Percentiles rank a stretch among this genome's conserved stretches.
These are phyloP conservation scores for Platalea minor DNA, from an alignment of 2,797 vertebrate species.

Conservation along the genomic window DNA sequence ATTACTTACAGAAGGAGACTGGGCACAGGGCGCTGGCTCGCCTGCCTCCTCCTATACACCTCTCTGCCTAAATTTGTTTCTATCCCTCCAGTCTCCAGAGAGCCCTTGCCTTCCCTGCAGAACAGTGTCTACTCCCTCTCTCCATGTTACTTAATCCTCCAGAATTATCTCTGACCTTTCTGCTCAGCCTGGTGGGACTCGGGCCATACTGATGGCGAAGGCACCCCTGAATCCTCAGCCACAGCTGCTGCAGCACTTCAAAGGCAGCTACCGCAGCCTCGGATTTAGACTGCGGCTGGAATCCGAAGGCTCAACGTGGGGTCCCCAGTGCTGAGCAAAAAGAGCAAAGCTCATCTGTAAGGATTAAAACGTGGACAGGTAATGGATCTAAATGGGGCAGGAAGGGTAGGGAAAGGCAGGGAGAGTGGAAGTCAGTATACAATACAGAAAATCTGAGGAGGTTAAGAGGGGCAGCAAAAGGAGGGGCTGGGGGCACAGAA, in stretches of 20 bases:
- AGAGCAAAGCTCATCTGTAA: constrained; percentile 61
- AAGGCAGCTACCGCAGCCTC: constrained; percentile 1
- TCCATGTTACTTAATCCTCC: neutral
- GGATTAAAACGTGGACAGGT: constrained; percentile 63
- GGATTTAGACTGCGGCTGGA: constrained; percentile 53
- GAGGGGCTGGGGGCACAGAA: neutral
- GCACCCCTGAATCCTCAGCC: neutral
- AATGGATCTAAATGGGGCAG: constrained; percentile 51
- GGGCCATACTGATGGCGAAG: neutral
- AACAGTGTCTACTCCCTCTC: neutral
- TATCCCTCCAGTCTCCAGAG: neutral
- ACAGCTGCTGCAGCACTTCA: constrained; percentile 45
- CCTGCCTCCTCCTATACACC: neutral
- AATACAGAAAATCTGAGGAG: constrained; percentile 44
- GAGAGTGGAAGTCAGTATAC: constrained; percentile 59
- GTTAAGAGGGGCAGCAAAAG: constrained; percentile 57
- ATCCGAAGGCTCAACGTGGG: neutral
- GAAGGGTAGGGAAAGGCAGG: constrained; percentile 17
- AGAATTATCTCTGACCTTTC: neutral
- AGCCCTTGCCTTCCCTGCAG: neutral
- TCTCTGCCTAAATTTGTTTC: neutral
- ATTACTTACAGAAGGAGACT: accelerated
- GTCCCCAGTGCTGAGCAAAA: constrained; percentile 16
- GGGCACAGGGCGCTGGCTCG: accelerated
- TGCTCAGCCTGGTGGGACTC: neutral